Evolutionary conservation across 2,797 vertebrate species (phyloP), one percentile per base, ranked within the genome.

Genomic region (Hoplostethus atlanticus): DNA sequence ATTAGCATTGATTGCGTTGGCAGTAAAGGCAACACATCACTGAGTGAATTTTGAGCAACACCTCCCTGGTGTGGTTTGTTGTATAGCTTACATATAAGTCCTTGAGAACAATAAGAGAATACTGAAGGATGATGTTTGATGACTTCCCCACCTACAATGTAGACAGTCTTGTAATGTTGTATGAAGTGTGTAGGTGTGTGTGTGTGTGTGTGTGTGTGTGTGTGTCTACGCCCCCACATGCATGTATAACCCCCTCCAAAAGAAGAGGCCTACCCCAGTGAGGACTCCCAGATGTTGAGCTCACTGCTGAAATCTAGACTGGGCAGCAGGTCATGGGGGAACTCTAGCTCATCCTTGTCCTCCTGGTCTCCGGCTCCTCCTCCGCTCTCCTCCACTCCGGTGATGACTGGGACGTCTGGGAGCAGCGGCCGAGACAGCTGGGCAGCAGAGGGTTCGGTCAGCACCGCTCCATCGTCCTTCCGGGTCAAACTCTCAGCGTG

Each of bases 301-400:
- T 96, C 95, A 30, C 92, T 92, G 90, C 93, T 93, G 73, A 96
- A 94, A 91, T 96, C 95, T 68, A 93, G 90, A 86, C 86, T 94
- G 76, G 95, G 94, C 57, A 96, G 92, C 77, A 96, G 86, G 81
- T 96, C 95, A 48, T 95, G 94, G 55, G 95, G 94, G 89, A 96
- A 96, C 91, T 95, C 94, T 0, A 95, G 88, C 80, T 96, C 94
- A 65, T 92, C 93, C 63, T 89, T 87, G 84, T 92, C 77, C 11
- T 83, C 79, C 28, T 70, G 68, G n/a, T 85, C 77, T 62, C 36
- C 60, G 55, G 84, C 42, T 68, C 71, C 55, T 68, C 83, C 25
- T 52, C 58, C 4, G 58, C 55, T 84, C 67, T 87, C 87, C 76
- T 89, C 91, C 68, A 88, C 84, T 10, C 91, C 91, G 0, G 75